phyloP scores from a whole-genome alignment of 2,888 invertebrate genomes.

The Acanthosepion lycidas region DNA sequence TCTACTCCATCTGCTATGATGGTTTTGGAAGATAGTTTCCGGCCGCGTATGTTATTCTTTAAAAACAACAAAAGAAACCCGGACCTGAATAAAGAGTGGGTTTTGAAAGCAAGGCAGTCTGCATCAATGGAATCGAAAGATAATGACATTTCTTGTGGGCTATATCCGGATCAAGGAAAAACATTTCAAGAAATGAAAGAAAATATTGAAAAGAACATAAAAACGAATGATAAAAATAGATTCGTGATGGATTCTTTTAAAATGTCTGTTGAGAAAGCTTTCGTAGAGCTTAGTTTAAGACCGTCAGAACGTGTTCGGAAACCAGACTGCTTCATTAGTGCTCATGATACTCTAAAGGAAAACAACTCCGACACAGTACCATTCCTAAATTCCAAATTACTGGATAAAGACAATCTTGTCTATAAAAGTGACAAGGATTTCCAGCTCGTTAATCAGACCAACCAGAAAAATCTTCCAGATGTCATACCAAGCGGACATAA shows the following conservation, averaged over 20 bases:
- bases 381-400: neutral
- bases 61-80: neutral
- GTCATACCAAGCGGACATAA: neutral
- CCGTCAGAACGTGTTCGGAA: neutral
- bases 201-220: neutral
- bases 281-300: neutral
- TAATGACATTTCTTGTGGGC: neutral
- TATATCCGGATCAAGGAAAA: neutral
- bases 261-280: neutral
- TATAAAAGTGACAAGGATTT: neutral
- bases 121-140: neutral
- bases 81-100: neutral
- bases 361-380: neutral
- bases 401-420: neutral
- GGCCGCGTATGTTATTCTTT: neutral
- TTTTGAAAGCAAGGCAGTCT: neutral
- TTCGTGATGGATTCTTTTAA: neutral
- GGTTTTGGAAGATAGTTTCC: neutral
- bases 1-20: neutral
- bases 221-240: neutral
- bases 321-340: neutral
- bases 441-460: neutral
- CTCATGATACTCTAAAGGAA: neutral
- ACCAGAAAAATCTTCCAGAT: neutral
- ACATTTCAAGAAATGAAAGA: neutral